These are phyloP conservation scores for Actenoides hombroni DNA, from an alignment of 2,113 vertebrate genomes.

Conservation along the genomic window DNA sequence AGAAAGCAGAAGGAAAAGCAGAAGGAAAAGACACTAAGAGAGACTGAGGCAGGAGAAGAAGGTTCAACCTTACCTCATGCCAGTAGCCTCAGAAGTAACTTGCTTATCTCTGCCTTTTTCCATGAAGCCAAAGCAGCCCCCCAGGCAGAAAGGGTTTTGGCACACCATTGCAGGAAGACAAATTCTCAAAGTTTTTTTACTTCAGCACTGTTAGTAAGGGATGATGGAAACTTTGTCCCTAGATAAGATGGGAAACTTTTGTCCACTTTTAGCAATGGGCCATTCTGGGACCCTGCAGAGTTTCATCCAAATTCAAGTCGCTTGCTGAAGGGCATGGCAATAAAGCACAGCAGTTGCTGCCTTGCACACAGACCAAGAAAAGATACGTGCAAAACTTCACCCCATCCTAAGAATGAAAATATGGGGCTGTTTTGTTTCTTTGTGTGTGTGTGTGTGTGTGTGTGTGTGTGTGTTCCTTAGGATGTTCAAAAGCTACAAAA, in stretches of 20 bases:
- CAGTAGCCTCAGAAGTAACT: not conserved
- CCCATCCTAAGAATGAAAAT: not conserved
- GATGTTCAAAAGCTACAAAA: not conserved
- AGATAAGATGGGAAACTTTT: not conserved
- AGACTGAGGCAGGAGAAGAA: not conserved
- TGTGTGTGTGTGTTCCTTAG: not conserved
- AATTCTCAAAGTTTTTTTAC: not conserved
- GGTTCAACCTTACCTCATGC: not conserved
- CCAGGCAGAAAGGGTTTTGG: not conserved
- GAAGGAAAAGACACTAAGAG: not conserved
- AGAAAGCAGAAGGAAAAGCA: not conserved
- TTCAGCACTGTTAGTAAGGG: not conserved
- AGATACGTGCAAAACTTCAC: not conserved
- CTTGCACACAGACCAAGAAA: not conserved
- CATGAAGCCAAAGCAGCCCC: not conserved
- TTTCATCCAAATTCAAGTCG: not conserved
- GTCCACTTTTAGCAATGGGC: not conserved
- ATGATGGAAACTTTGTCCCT: not conserved
- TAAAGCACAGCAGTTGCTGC: not conserved
- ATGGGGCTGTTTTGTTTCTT: not conserved
- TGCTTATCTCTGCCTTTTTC: not conserved
- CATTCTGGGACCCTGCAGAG: not conserved
- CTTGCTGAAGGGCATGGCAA: not conserved
- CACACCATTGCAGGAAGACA: not conserved
- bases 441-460: not conserved